Conservation (phyloP, 2,797 vertebrate genomes). For the Epinephelus coioides region DNA sequence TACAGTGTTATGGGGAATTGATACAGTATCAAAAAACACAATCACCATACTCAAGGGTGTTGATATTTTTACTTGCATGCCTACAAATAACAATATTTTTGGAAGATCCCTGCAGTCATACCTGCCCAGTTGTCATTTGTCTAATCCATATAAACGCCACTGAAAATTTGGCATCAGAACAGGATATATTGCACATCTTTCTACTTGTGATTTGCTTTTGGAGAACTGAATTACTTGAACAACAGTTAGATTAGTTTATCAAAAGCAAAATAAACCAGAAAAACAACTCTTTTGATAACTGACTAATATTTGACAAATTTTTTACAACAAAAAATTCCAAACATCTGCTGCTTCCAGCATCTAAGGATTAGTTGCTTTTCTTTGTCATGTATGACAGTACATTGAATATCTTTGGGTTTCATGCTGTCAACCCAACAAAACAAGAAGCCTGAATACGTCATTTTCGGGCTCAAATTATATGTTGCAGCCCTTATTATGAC, state of each 20-base stretch:
- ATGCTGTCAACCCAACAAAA: neutral
- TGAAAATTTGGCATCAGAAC: neutral
- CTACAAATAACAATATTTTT: too few species aligned
- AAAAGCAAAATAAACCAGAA: too few species aligned
- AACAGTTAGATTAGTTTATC: neutral
- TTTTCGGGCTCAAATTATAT: neutral
- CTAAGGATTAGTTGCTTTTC: neutral
- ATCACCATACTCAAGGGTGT: too few species aligned
- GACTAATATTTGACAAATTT: too few species aligned
- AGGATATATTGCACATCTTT: too few species aligned
- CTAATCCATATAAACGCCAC: neutral
- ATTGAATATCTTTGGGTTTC: neutral
- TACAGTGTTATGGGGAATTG: too few species aligned
- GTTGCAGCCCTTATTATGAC: neutral
- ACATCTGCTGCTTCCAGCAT: neutral
- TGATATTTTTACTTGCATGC: too few species aligned
- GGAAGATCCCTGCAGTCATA: too few species aligned
- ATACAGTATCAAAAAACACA: too few species aligned
- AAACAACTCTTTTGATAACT: too few species aligned
- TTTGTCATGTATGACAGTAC: neutral
- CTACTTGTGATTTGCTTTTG: neutral
- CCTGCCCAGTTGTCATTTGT: neutral
- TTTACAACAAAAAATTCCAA: neutral
- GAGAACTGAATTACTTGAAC: neutral
- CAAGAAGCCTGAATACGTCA: neutral